phyloP scores from a whole-genome alignment of 2,113 vertebrate genomes.

The Calcarius ornatus region DNA sequence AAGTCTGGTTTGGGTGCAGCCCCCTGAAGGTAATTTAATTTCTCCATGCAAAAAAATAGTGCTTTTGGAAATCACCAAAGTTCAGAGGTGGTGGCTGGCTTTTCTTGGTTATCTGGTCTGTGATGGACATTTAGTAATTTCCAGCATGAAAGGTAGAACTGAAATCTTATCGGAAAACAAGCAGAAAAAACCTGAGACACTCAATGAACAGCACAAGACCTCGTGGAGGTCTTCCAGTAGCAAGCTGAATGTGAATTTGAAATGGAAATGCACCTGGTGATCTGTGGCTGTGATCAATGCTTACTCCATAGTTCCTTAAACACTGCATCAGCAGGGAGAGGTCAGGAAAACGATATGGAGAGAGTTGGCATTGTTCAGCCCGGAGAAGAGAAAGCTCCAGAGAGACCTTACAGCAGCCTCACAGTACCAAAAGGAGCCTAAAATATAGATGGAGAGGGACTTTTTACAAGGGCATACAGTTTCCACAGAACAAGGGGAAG shows the following conservation, averaged over 20 bases:
- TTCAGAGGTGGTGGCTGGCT: background rate
- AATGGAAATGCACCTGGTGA: background rate
- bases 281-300: background rate
- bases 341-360: fast-evolving
- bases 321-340: background rate
- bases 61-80: background rate
- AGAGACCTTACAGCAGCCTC: background rate
- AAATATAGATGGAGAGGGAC: background rate
- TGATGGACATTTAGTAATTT: background rate
- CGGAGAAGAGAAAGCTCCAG: background rate
- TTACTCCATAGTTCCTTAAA: background rate
- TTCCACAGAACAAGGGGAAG: background rate
- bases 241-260: background rate
- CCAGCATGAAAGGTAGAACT: background rate
- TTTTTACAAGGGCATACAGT: background rate
- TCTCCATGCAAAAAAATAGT: background rate
- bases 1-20: background rate
- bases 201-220: background rate
- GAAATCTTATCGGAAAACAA: background rate
- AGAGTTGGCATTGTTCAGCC: background rate
- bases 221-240: background rate
- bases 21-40: background rate
- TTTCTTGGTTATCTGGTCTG: background rate
- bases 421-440: background rate
- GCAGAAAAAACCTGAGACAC: fast-evolving